Evolutionary conservation across 2,797 vertebrate genomes (phyloP), one percentile per base, ranked within the genome.

Genomic region (Falco columbarius): DNA sequence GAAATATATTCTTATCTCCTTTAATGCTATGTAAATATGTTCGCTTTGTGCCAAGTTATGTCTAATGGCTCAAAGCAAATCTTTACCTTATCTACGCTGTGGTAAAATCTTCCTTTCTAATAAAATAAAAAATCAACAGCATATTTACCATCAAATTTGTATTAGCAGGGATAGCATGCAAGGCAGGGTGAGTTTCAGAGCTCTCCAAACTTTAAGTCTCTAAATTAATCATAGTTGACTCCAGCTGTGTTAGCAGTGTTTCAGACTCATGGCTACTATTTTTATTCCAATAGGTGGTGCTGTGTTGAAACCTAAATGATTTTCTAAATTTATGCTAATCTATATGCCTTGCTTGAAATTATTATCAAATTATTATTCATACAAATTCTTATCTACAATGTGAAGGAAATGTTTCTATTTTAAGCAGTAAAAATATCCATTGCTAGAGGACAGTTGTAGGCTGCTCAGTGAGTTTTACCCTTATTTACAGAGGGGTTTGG

Each of bases 281-380:
- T 92, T 85, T 58, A 63, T 93, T 93, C 93, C 95, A 85, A 89
- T 36, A 96, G 94, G 92, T 96, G 86, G 88, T 93, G 86, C 92
- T 92, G 36, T 77, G 34, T 46, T 85, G 86, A 96, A 95, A 90
- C 42, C 17, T 36, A 90, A 90, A 81, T 55, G 5, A 24, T 81
- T 79, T 66, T 55, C 30, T 40, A 58, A 51, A 85, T 56, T 58
- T 36, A 26, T 62, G 12, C 14, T 73, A 72, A 55, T 55, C 20
- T 86, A 8, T 42, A 46, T 18, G 4, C 2, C 12, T 61, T 86
- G 9, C 13, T 79, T 65, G 52, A 82, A 85, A 52, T 61, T 54
- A 51, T 55, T 72, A 21, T 51, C 6, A 67, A 24, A 65, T 52
- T 63, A 70, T 26, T 47, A 55, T 51, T 89, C 1, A 17, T 42